Percentiles rank a stretch among this genome's conserved stretches.
Evolutionary conservation across 2,797 vertebrate species (phyloP).

Genomic region (Apogon talboti): DNA sequence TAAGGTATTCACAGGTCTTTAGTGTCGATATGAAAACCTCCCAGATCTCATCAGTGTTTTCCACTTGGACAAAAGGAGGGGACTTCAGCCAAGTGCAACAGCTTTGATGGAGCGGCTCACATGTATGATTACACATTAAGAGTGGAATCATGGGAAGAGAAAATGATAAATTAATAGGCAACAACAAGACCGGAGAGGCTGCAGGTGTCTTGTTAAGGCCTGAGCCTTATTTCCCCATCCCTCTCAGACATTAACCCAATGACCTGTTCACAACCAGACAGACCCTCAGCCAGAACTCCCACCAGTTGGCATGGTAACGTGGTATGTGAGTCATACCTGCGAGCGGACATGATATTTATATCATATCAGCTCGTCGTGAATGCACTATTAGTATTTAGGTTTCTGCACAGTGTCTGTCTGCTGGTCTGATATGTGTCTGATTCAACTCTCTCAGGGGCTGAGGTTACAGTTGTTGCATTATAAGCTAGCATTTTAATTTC

Average conservation of each 20-base stretch:
- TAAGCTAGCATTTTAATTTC: too few relatives aligned
- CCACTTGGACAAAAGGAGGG: conserved; percentile 74
- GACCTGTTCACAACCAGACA: conserved; percentile 36
- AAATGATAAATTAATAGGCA: conserved; percentile 55
- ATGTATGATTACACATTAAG: conserved; percentile 74
- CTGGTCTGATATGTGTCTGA: background rate
- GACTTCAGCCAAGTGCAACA: conserved; percentile 69
- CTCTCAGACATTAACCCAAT: conserved; percentile 47
- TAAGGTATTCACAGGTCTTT: conserved; percentile 31
- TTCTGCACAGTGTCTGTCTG: too few relatives aligned
- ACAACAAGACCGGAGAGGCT: conserved; percentile 29
- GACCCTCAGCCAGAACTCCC: conserved; percentile 20
- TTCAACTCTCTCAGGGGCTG: background rate
- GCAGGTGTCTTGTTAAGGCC: conserved; percentile 69
- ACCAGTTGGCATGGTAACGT: conserved; percentile 56
- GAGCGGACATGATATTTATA: conserved; percentile 7
- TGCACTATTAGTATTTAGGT: background rate
- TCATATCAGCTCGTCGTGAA: background rate
- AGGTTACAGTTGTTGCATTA: background rate
- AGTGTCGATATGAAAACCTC: conserved; percentile 38
- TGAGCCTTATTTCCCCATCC: conserved; percentile 49
- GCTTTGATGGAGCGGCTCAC: conserved; percentile 55
- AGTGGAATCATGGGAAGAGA: conserved; percentile 38
- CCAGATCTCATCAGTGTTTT: conserved; percentile 79
- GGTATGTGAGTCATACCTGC: conserved; percentile 5